Evolutionary conservation across 2,797 vertebrate genomes (phyloP).

Genomic region (Amblyraja radiata): DNA sequence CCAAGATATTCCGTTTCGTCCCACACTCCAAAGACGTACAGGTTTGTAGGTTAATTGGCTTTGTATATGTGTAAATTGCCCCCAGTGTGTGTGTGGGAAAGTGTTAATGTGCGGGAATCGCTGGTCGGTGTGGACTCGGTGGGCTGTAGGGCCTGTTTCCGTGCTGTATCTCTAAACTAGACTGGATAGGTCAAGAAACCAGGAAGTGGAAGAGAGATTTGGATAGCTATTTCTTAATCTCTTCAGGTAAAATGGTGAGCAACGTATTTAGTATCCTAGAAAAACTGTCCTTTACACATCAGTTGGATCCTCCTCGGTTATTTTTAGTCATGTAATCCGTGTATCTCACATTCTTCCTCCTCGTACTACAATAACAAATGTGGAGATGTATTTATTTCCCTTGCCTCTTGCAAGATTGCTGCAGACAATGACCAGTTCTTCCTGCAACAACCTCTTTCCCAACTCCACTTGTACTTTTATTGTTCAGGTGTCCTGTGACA

Average conservation of each 20-base stretch:
- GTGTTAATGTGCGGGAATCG: too few relatives aligned
- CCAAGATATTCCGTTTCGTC: too few relatives aligned
- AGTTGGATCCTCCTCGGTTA: not conserved
- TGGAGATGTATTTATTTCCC: too few relatives aligned
- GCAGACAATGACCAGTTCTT: not conserved
- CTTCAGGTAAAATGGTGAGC: not conserved
- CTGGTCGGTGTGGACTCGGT: too few relatives aligned
- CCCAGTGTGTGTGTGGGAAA: too few relatives aligned
- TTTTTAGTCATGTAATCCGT: not conserved
- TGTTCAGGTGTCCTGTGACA: constrained; percentile 75
- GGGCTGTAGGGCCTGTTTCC: too few relatives aligned
- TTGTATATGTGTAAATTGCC: too few relatives aligned
- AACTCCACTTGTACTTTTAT: not conserved
- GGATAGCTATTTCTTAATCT: not conserved
- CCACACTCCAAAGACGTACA: too few relatives aligned
- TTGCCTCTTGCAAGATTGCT: not conserved
- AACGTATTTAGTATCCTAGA: not conserved
- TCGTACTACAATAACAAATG: not conserved
- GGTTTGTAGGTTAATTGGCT: too few relatives aligned
- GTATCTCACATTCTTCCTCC: not conserved
- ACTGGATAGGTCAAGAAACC: not conserved
- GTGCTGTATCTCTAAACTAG: not conserved
- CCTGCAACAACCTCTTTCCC: not conserved
- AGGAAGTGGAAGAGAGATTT: not conserved
- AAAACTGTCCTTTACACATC: not conserved